These are phyloP conservation scores for Pollicipes pollicipes DNA, from an alignment of 1,140 invertebrate species.

Conservation along the genomic window DNA sequence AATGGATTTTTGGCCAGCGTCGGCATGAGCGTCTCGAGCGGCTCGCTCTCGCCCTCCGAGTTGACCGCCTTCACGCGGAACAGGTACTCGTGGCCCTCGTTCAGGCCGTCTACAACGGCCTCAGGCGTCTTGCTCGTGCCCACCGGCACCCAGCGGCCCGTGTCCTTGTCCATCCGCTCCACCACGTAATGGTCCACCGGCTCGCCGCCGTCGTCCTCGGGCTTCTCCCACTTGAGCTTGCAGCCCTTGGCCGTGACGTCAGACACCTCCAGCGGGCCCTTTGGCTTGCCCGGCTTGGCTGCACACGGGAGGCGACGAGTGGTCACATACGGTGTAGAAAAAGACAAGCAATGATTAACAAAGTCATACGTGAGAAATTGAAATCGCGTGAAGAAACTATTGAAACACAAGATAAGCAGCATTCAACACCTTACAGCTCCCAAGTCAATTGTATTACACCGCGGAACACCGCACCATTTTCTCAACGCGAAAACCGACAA, in stretches of 20 bases:
- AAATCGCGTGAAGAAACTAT: no score
- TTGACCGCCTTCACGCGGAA: slow-evolving; percentile 96
- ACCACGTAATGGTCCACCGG: slow-evolving; percentile 85
- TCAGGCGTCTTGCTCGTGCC: slow-evolving; percentile 59
- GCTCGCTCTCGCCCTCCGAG: slow-evolving; percentile 83
- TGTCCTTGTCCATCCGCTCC: slow-evolving; percentile 84
- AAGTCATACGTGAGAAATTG: no score
- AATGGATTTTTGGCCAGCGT: slow-evolving; percentile 84
- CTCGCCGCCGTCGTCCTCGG: slow-evolving; percentile 84
- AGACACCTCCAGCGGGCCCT: slow-evolving; percentile 59
- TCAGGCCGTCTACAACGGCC: slow-evolving; percentile 18
- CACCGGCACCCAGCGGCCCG: slow-evolving; percentile 83
- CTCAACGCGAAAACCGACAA: no score
- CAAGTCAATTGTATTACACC: no score
- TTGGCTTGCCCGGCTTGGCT: slow-evolving; percentile 45
- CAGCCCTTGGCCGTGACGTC: slow-evolving; percentile 82
- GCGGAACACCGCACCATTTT: no score
- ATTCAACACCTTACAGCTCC: no score
- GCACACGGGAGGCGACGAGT: no score
- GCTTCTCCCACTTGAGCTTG: slow-evolving; percentile 82
- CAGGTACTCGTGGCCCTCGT: slow-evolving; percentile 76
- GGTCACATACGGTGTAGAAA: no score
- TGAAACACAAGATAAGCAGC: no score
- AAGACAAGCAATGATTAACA: no score
- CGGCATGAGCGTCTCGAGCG: slow-evolving; percentile 59